These are phyloP conservation scores for Emydoidea blandingii DNA, from an alignment of 2,797 vertebrate genomes.

Conservation along the genomic window DNA sequence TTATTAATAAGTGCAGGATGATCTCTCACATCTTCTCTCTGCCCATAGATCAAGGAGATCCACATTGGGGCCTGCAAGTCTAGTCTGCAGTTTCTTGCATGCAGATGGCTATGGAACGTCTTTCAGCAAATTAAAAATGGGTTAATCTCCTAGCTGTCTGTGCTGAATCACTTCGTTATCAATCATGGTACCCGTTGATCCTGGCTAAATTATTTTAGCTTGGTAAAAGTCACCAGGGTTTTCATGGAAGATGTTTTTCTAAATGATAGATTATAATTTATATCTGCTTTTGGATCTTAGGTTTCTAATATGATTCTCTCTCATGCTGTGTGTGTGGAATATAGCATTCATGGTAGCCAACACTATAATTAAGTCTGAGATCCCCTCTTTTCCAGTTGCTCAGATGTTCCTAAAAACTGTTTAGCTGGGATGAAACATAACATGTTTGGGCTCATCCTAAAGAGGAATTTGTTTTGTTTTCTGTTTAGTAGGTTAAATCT, in stretches of 20 bases:
- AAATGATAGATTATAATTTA: background rate
- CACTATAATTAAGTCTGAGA: too few species aligned
- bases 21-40: background rate
- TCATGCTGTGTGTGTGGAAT: background rate
- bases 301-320: background rate
- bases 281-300: background rate
- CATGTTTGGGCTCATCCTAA: background rate
- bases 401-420: background rate
- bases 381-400: too few species aligned
- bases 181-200: background rate
- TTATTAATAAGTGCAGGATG: background rate
- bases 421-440: background rate
- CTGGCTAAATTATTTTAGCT: background rate
- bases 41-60: background rate
- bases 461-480: background rate
- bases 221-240: background rate
- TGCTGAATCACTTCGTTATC: background rate
- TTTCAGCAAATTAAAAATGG: background rate
- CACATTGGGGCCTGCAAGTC: background rate
- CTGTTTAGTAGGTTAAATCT: background rate
- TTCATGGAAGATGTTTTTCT: background rate
- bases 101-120: background rate
- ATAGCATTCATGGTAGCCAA: background rate
- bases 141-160: background rate
- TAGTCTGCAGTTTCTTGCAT: background rate